Conservation (phyloP, 1,140 invertebrate species). For the Brachionus calyciflorus region DNA sequence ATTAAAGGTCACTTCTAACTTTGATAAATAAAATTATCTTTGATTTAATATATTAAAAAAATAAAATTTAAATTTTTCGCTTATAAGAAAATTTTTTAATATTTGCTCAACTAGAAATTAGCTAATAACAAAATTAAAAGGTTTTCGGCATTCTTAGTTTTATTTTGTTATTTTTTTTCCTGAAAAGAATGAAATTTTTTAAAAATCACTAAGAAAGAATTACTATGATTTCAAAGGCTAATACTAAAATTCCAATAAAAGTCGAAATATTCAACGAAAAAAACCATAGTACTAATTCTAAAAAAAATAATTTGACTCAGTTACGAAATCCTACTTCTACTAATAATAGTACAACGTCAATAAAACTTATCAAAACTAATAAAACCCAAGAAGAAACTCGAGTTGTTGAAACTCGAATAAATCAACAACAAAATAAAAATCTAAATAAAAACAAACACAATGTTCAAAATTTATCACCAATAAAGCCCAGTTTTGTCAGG, state of each 20-base stretch:
- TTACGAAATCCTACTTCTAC: conserved; percentile 28
- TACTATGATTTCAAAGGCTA: conserved; percentile 29
- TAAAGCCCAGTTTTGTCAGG: conserved; percentile 39
- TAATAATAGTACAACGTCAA: not conserved
- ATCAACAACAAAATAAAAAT: not conserved
- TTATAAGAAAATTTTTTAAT: conserved; percentile 16
- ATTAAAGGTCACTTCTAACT: conserved; percentile 26
- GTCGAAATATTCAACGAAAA: conserved; percentile 31
- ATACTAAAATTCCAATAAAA: conserved; percentile 39
- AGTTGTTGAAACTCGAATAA: no score
- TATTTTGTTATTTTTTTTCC: conserved; percentile 18
- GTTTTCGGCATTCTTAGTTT: not conserved
- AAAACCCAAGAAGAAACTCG: conserved; percentile 24
- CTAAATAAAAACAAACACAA: not conserved
- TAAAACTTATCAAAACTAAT: conserved; percentile 20
- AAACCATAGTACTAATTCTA: not conserved
- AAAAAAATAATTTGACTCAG: conserved; percentile 24
- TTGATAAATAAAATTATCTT: not conserved
- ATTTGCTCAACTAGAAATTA: conserved; percentile 4
- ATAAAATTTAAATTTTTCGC: conserved; percentile 6
- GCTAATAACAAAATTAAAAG: conserved; percentile 36
- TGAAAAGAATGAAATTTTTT: conserved; percentile 25
- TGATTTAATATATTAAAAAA: not conserved
- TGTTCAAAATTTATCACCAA: conserved; percentile 43
- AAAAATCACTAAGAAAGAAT: not conserved